Evolutionary conservation across 2,113 vertebrate genomes (phyloP), one percentile per base, ranked within the genome.

Genomic region (Podilymbus podiceps): DNA sequence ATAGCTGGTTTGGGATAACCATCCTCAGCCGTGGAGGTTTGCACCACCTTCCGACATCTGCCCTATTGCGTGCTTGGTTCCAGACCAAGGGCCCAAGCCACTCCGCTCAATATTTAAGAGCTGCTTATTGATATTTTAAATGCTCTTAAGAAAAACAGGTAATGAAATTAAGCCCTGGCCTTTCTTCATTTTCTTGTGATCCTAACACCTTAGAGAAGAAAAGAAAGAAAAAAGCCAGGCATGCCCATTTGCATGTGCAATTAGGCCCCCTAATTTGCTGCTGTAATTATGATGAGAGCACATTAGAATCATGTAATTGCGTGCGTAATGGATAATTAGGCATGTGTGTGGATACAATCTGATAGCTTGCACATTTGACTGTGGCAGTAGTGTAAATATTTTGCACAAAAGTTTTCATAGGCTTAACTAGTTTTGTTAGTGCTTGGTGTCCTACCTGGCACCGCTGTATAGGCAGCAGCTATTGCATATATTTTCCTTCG

Each of bases 231-330:
- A 59, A 68, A 83, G 9, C 27, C 79, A 69, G 67, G 58, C 24
- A 6, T 12, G 82, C 35, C 16, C 33, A 73, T 90, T 91, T 82
- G 60, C 85, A 44, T 72, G 88, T 77, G 74, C 31, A 85, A 79
- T 94, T 88, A 89, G 35, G 44, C 27, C 78, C 75, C 81, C 44
- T 91, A 38, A 87, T 94, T 87, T n/a, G 27, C 68, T 4, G 11
- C 77, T 13, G 50, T 42, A 74, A 93, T 94, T 94, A 74, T 3
- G 63, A 44, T 58, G 50, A 77, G 76, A 87, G 84, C 77, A 50
- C 68, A 86, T 91, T 89, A 84, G 81, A 89, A 74, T 95, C 72
- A 56, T 42, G 87, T 73, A 44, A 86, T 86, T 86, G 89, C 76
- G 12, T 25, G 46, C 1, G 1, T 58, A 89, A 95, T 50, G 92